Percentiles rank a stretch among this genome's conserved stretches.
Conservation (phyloP, 2,888 invertebrate genomes). For the Camponotus fellah region DNA sequence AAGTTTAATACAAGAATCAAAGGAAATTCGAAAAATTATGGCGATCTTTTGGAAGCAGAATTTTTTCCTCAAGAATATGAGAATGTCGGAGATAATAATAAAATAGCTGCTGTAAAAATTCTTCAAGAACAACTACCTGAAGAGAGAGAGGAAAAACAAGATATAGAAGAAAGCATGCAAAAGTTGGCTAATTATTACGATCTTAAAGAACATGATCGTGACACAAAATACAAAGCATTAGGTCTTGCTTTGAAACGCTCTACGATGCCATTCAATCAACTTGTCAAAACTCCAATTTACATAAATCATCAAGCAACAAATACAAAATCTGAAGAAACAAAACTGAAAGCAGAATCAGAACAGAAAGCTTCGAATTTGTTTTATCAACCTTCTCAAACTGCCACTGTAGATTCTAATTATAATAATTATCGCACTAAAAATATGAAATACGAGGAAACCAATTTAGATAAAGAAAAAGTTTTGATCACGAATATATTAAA, state of each 20-base stretch:
- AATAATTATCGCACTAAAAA: slow-evolving; percentile 12
- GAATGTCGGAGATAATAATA: not conserved
- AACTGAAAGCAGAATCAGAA: not conserved
- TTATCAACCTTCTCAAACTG: slow-evolving; percentile 6
- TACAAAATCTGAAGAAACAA: not conserved
- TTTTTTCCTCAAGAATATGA: not conserved
- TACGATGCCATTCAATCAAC: not conserved
- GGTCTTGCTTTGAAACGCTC: not conserved
- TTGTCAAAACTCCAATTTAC: not conserved
- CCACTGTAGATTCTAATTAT: not conserved
- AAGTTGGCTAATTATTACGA: not conserved
- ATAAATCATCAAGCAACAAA: slow-evolving; percentile 9
- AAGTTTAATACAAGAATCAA: slow-evolving; percentile 48
- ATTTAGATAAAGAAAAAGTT: not conserved
- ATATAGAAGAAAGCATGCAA: not conserved
- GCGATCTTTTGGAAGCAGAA: slow-evolving; percentile 76
- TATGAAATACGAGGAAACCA: not conserved
- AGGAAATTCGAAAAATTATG: slow-evolving; percentile 59
- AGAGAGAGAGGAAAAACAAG: not conserved
- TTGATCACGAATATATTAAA: not conserved
- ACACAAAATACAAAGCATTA: not conserved
- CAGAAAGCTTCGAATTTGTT: not conserved
- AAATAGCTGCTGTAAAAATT: not conserved
- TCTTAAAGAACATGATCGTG: not conserved
- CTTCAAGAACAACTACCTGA: not conserved